A percentile compares a stretch with the other conserved stretches of the same genome.
Evolutionary conservation across 2,888 invertebrate genomes (phyloP).

Genomic region (Slavum lentiscoides): DNA sequence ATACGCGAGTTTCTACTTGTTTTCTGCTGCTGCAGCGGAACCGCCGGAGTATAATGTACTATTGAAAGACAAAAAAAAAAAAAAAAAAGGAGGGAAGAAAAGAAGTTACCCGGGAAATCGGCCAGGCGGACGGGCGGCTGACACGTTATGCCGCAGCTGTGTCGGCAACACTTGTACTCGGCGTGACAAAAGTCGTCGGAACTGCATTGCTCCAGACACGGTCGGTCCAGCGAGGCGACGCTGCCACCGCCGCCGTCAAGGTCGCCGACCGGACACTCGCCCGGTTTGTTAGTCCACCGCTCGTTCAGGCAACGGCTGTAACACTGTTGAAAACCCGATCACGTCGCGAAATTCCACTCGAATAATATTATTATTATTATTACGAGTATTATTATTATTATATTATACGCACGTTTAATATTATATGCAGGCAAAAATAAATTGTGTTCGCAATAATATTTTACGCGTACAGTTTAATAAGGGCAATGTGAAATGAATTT

Average conservation of each 20-base stretch:
- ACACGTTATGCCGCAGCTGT: conserved; percentile 72
- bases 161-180: conserved; percentile 71
- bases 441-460: too few species aligned
- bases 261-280: conserved; percentile 60
- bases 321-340: conserved; percentile 62
- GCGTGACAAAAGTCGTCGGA: conserved; percentile 73
- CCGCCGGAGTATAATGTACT: too few species aligned
- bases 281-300: conserved; percentile 62
- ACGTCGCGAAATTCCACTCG: not conserved
- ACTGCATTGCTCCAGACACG: conserved; percentile 67
- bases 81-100: too few species aligned
- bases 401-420: too few species aligned
- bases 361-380: conserved; percentile 1
- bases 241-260: conserved; percentile 59
- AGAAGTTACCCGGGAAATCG: conserved; percentile 58
- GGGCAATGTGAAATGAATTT: too few species aligned
- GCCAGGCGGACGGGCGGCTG: conserved; percentile 68
- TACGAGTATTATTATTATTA: too few species aligned
- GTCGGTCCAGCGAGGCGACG: conserved; percentile 65
- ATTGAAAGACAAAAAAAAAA: too few species aligned
- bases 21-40: too few species aligned
- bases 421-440: too few species aligned
- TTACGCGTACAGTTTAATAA: too few species aligned
- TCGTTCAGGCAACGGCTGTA: conserved; percentile 65
- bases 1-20: too few species aligned